Conservation (phyloP, 2,113 vertebrate species). For the Charina bottae region DNA sequence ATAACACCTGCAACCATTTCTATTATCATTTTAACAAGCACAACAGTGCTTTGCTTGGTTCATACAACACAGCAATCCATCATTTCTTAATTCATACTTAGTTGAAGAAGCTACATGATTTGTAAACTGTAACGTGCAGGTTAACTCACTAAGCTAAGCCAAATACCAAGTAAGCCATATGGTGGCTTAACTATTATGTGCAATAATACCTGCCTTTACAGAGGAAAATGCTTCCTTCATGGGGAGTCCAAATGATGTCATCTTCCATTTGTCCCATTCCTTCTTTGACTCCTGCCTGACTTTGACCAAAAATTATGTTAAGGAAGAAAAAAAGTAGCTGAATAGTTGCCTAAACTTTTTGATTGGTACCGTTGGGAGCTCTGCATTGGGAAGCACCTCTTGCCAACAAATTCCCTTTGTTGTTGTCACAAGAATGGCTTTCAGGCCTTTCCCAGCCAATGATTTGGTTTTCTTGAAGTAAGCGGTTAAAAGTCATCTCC, state of each 20-base stretch:
- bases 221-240: not conserved
- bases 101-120: not conserved
- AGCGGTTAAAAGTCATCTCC: not conserved
- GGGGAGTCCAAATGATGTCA: not conserved
- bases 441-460: not conserved
- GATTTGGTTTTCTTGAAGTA: not conserved
- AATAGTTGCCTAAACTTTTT: not conserved
- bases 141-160: not conserved
- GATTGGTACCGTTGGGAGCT: not conserved
- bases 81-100: not conserved
- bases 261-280: not conserved
- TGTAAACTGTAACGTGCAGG: not conserved
- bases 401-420: not conserved
- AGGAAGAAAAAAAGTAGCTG: not conserved
- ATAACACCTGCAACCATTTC: not conserved
- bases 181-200: not conserved
- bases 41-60: not conserved
- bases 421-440: not conserved
- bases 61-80: not conserved
- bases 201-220: not conserved
- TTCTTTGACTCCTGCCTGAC: not conserved
- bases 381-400: not conserved
- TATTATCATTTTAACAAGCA: not conserved
- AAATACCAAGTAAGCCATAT: not conserved
- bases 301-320: not conserved